Evolutionary conservation across 2,888 invertebrate genomes (phyloP), one percentile per base, ranked within the genome.

Genomic region (Incurvaria masculella): DNA sequence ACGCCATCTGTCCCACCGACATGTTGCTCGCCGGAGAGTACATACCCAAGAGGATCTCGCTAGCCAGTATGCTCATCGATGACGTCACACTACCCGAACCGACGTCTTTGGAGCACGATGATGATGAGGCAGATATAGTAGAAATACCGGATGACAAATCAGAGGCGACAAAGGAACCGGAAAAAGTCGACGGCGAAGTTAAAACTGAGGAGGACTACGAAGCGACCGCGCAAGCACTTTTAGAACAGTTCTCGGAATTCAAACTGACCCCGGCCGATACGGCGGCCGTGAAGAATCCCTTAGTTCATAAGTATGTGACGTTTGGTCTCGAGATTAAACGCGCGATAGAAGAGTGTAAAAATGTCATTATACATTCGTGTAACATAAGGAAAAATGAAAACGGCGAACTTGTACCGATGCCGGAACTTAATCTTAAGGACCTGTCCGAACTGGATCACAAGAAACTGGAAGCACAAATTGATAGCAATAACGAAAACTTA

Each of bases 341-440:
- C 52, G 75, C 75, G 0, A 74, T 78, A 72, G 78, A 76, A 48
- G 75, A 76, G 39, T 75, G 76, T 51, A 74, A 76, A 58, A 72
- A 73, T 53, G n/a, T n/a, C n/a, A 73, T 76, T 18, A 76, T 76
- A 2, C 72, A 73, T 42, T 71, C 74, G 0, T 74, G 72, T 19
- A 72, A 70, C 14, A 41, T 33, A 3, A 33, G 14, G 14, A n/a
- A 14, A 8, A 33, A 2, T 18, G 20, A 41, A 10, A 14, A 18
- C 10, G 20, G 10, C 17, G 19, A 41, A 17, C 4, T 20, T 2
- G 17, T 18, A 10, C 19, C 10, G 8, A 18, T 20, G 8, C 19
- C 41, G 6, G 41, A 41, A 8, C n/a, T 19, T 4, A 17, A 10
- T 21, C 5, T 21, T 10, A 21, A 21, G 21, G 21, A 21, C 14